Evolutionary conservation across 2,113 vertebrate species (phyloP), one percentile per base, ranked within the genome.

Genomic region (Sitta europaea): DNA sequence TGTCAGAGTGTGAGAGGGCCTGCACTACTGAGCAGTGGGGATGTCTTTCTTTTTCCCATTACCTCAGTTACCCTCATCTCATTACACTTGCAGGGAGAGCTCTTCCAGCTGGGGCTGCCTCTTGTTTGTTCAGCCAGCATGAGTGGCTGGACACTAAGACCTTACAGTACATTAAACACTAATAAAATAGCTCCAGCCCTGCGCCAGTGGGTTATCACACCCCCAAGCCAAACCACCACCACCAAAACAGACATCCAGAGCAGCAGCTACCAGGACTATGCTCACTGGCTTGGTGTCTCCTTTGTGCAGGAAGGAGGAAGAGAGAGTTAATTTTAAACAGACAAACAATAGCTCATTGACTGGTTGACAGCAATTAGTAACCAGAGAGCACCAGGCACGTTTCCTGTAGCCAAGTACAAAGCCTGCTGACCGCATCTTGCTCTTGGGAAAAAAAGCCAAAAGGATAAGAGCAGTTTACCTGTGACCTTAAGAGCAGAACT

Each of bases 291-390:
- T 42, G 61, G 33, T 29, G 16, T 19, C 23, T 91, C 42, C 53
- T 67, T 72, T 77, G 77, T 53, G 47, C 42, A 42, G 21, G 33
- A 33, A 70, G 36, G 47, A 89, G 85, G 79, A 91, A 91, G 29
- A 93, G 65, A 54, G 86, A 82, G 94, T 96, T 95, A 97, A 96
- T 97, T 91, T 96, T 97, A 94, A 97, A 92, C 90, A 87, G 88
- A 55, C 59, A 90, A 93, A 93, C 96, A 97, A 96, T 90, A 81
- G 86, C 55, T 92, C 66, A 61, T 92, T 94, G 94, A 93, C 74
- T 57, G 51, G 77, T 55, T 92, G 89, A 92, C 85, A 94, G 86
- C 74, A 94, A 95, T 96, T 90, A 94, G 86, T 91, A 95, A 96
- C 89, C 63, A 92, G 65, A 94, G 63, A 86, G 61, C 55, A 76